Percentiles rank a stretch among this genome's conserved stretches.
phyloP scores from a whole-genome alignment of 2,888 invertebrate genomes.

The Melanargia galathea region DNA sequence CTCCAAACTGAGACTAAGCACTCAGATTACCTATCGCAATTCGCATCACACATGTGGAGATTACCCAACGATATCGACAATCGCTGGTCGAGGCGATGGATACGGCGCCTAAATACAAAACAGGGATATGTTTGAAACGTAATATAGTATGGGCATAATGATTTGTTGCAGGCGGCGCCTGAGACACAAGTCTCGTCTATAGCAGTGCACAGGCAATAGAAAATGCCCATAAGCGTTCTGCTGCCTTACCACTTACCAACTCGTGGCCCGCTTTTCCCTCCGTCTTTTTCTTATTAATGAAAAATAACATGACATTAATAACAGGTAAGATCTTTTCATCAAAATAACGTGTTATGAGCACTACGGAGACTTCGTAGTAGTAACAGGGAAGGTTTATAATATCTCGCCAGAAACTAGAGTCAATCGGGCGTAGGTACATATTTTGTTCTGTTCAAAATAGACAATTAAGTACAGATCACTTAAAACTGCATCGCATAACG shows the following conservation, averaged over 20 bases:
- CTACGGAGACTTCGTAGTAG: too few species aligned
- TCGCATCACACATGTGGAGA: too few species aligned
- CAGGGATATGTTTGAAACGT: background rate
- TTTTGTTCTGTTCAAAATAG: too few species aligned
- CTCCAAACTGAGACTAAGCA: too few species aligned
- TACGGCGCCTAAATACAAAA: background rate
- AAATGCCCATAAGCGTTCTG: slow-evolving; percentile 13
- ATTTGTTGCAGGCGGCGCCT: slow-evolving; percentile 6
- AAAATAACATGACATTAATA: slow-evolving; percentile 18
- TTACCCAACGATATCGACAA: background rate
- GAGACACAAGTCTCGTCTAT: background rate
- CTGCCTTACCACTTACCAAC: slow-evolving; percentile 20
- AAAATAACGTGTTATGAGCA: background rate
- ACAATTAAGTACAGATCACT: too few species aligned
- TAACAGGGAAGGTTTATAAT: too few species aligned
- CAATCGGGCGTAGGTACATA: too few species aligned
- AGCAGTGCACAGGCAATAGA: slow-evolving; percentile 16
- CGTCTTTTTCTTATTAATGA: slow-evolving; percentile 23
- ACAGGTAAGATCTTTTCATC: background rate
- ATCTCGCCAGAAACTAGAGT: too few species aligned
- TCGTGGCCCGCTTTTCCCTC: slow-evolving; percentile 22
- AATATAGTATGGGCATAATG: background rate
- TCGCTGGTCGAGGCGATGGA: background rate
- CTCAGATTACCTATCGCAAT: too few species aligned
- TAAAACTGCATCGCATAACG: too few species aligned